Base-by-base conservation (phyloP, 2,113 vertebrate species). In the Dromaius novaehollandiae region DNA sequence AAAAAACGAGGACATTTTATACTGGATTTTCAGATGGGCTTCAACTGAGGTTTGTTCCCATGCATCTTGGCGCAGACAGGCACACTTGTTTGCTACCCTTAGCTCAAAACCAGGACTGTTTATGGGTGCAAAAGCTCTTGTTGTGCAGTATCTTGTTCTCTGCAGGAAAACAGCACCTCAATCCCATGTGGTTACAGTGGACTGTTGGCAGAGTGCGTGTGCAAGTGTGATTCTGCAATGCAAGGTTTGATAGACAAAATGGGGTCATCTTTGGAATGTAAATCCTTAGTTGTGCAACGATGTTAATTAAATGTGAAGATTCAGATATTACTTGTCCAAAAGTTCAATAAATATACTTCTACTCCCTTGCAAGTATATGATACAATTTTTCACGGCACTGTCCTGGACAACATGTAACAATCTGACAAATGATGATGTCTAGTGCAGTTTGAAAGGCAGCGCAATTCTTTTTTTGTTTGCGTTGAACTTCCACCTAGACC, bases 1-100 rank as follows among this genome's bases (percentile, higher is more conserved):
- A 96, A 91, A 95, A 91, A 88, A 89, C 26, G 82, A 95, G 78
- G 83, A 95, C 58, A 7, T 94, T 93, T 96, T 88, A 78, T 89
- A 71, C 64, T 18, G 28, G 75, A 80, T 95, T 96, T 96, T 96
- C 61, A 95, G 87, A 89, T 13, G 4, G 36, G 55, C 50, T 96
- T 87, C 63, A 87, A 75, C 74, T 4, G 3, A 87, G 69, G 19
- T 86, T 95, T 89, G 44, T 95, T 91, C 78, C 36, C 50, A 28
- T 70, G 42, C 78, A 89, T 2, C 91, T 88, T 91, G 56, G 75
- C 64, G 48, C 71, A 53, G 55, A 51, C 65, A 88, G n/a, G 64
- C 82, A 36, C 22, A 5, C 25, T 76, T 64, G 24, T 81, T 89
- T 75, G 28, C 84, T 86, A 15, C 42, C 2, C 21, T 38, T 61